Base-by-base conservation (phyloP, 2,113 vertebrate genomes). In the Todiramphus saurophagus region DNA sequence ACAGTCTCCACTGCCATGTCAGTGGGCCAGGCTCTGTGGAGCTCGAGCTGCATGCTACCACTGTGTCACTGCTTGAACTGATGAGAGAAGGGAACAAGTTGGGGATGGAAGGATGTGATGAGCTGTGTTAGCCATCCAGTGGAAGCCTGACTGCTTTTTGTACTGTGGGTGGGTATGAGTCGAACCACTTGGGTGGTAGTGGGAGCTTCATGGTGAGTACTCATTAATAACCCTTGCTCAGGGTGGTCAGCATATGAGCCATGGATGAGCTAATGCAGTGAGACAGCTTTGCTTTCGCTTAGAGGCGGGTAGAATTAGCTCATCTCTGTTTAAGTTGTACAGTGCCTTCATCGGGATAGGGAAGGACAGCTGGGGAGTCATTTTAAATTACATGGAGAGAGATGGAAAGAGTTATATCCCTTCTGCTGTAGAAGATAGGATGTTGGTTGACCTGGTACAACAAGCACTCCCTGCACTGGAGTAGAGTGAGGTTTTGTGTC, bases 281-380 rank as follows among this genome's bases (percentile, higher is more conserved):
- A 89, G 20, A 35, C 64, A 48, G 51, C 62, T 79, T 66, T 39
- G 72, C 77, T 89, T 75, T 90, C 82, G 67, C 77, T 72, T 53
- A 11, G 77, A 46, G 35, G 51, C 73, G 70, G 72, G 85, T 70
- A 75, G 85, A n/a, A 58, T 46, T 79, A 55, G 68, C 82, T 75
- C 73, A 79, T 80, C 62, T 59, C 51, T 41, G 14, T 33, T 35
- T 56, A 5, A 6, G 27, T n/a, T 15, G 21, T 58, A 17, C 63
- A 25, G 8, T 41, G 77, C 73, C 80, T 83, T 72, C n/a, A 41
- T 41, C 46, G 24, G 59, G 35, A n/a, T 3, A 53, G 79, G 21
- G 68, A 77, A 63, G 59, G 70, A 24, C 50, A 64, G 85, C 56
- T 48, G 60, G 35, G 60, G 20, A 83, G 66, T 48, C 4, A 6